These are phyloP conservation scores for Lepidotrigona ventralis DNA, from an alignment of 1,140 invertebrate genomes.

Conservation along the genomic window DNA sequence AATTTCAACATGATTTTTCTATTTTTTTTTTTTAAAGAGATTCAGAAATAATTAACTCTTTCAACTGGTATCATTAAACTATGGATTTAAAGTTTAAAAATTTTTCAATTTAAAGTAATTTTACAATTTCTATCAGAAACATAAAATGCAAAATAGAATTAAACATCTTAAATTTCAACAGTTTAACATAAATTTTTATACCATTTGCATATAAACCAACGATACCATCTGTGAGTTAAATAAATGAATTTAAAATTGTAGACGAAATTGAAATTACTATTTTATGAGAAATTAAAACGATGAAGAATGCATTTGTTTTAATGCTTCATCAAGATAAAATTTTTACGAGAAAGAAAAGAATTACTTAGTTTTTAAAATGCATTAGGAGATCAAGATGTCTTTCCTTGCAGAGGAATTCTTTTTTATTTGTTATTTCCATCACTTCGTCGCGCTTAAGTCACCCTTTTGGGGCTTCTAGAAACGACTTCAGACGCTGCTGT, in stretches of 20 bases:
- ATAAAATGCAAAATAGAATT: too few species aligned
- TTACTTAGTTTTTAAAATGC: neutral
- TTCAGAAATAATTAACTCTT: neutral
- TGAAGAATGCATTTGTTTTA: too few species aligned
- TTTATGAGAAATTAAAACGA: neutral
- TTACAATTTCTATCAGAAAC: too few species aligned
- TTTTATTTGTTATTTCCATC: constrained; percentile 43
- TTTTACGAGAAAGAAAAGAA: neutral
- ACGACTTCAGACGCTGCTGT: constrained; percentile 30
- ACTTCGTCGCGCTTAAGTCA: constrained; percentile 40
- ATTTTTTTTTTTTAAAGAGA: neutral
- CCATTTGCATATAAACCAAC: too few species aligned
- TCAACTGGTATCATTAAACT: too few species aligned
- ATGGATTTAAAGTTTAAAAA: too few species aligned
- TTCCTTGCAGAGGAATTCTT: neutral
- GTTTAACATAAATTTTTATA: too few species aligned
- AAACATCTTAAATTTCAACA: too few species aligned
- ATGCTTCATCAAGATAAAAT: neutral
- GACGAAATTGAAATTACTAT: neutral
- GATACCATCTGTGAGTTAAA: neutral
- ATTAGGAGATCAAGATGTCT: neutral
- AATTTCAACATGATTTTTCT: neutral
- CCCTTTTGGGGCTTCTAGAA: constrained; percentile 41
- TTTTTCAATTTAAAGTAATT: too few species aligned
- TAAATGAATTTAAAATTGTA: neutral